Percentiles rank a stretch among this genome's conserved stretches.
Evolutionary conservation across 2,113 vertebrate genomes (phyloP).

Genomic region (Tinamus guttatus): DNA sequence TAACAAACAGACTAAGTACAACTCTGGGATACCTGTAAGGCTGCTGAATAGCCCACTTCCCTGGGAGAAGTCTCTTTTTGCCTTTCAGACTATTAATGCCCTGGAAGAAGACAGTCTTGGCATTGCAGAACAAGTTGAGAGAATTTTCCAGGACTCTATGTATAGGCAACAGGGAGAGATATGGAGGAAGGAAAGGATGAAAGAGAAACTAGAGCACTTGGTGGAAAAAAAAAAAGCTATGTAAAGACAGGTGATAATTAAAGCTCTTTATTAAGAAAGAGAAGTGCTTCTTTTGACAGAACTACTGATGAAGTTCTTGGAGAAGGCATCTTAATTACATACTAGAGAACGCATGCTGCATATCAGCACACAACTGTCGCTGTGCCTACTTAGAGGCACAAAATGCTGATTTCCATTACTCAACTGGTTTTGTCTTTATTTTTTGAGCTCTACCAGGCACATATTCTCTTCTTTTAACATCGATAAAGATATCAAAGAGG

Average conservation of each 20-base stretch:
- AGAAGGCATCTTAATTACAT: not conserved
- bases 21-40: conserved; percentile 58
- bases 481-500: too few relatives aligned
- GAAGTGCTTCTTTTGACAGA: not conserved
- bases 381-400: not conserved
- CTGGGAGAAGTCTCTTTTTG: conserved; percentile 52
- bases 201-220: not conserved
- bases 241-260: not conserved
- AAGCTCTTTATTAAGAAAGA: not conserved
- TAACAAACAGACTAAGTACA: conserved; percentile 61
- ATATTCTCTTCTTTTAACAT: not conserved
- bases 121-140: conserved; percentile 66
- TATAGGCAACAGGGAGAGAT: conserved; percentile 36
- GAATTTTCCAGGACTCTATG: conserved; percentile 64
- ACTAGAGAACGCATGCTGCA: not conserved
- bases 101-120: conserved; percentile 66
- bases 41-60: conserved; percentile 61
- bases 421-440: not conserved
- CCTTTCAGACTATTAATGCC: conserved; percentile 59
- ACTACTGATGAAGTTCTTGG: not conserved
- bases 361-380: not conserved
- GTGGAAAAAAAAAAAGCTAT: not conserved
- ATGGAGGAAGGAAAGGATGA: conserved; percentile 21
- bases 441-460: not conserved
- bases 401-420: not conserved